These are phyloP conservation scores for Homarus americanus DNA, from an alignment of 1,140 invertebrate genomes.

Conservation along the genomic window DNA sequence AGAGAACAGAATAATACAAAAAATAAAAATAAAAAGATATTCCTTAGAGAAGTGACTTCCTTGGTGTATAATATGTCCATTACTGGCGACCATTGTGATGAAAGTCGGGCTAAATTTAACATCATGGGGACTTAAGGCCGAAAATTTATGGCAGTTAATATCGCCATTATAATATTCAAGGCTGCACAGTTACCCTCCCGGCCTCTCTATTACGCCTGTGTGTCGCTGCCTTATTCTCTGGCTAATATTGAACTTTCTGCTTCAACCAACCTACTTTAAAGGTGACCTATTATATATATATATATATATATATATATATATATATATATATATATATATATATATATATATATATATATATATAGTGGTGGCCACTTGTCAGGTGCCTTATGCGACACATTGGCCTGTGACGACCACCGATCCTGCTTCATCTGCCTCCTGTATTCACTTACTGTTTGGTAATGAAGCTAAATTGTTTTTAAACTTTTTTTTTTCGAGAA, in stretches of 20 bases:
- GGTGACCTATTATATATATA: not conserved
- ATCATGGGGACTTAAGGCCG: slow-evolving; percentile 29
- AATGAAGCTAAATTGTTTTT: too few species aligned
- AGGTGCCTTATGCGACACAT: too few species aligned
- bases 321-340: slow-evolving; percentile 51
- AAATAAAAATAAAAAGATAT: not conserved
- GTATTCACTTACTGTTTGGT: too few species aligned
- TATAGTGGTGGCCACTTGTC: too few species aligned
- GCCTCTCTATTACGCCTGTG: not conserved
- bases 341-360: slow-evolving; percentile 35
- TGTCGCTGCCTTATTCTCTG: not conserved
- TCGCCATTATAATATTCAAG: slow-evolving; percentile 39
- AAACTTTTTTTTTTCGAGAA: too few species aligned
- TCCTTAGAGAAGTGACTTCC: not conserved
- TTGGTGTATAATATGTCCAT: slow-evolving; percentile 48
- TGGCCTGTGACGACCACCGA: too few species aligned
- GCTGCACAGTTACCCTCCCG: not conserved
- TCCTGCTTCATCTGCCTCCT: too few species aligned
- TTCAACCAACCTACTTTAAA: not conserved
- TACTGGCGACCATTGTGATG: slow-evolving; percentile 41
- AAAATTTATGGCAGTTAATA: slow-evolving; percentile 36
- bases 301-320: slow-evolving; percentile 66
- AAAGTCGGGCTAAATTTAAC: slow-evolving; percentile 37
- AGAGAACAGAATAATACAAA: not conserved
- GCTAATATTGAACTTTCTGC: not conserved